Evolutionary conservation across 2,797 vertebrate genomes (phyloP).

Genomic region (Melanotaenia maccullochi): DNA sequence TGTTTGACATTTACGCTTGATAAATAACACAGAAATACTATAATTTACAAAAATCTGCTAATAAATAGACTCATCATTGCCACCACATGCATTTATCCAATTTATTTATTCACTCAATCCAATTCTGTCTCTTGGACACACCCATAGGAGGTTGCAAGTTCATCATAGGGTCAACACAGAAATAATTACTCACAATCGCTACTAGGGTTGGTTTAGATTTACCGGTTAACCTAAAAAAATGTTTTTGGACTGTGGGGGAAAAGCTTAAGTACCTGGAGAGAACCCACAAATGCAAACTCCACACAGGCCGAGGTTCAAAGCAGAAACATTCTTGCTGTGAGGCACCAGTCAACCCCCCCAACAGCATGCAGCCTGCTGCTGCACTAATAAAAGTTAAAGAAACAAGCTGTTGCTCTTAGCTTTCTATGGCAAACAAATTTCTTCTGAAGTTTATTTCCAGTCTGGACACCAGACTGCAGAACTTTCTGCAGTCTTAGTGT

Average conservation of each 20-base stretch:
- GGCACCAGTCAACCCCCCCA: background rate
- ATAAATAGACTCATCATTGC: background rate
- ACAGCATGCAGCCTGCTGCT: background rate
- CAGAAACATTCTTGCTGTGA: background rate
- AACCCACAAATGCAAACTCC: background rate
- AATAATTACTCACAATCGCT: too few species aligned
- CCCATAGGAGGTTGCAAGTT: too few species aligned
- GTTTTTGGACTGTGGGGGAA: background rate
- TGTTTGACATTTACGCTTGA: background rate
- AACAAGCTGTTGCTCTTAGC: background rate
- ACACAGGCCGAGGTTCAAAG: background rate
- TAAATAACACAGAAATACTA: background rate
- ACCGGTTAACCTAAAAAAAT: background rate
- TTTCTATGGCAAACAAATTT: background rate
- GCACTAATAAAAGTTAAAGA: background rate
- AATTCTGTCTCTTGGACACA: too few species aligned
- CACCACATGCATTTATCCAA: too few species aligned
- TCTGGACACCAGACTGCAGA: background rate
- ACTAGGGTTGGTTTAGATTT: background rate
- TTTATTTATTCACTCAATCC: too few species aligned
- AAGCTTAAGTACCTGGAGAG: background rate
- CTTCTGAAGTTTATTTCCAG: background rate
- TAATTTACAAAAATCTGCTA: background rate
- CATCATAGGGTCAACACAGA: too few species aligned
- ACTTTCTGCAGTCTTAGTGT: slow-evolving; percentile 8